These are phyloP conservation scores for Bergia sp. DNA, from an alignment of 92 coral and sea anemone genomes.

Conservation along the genomic window DNA sequence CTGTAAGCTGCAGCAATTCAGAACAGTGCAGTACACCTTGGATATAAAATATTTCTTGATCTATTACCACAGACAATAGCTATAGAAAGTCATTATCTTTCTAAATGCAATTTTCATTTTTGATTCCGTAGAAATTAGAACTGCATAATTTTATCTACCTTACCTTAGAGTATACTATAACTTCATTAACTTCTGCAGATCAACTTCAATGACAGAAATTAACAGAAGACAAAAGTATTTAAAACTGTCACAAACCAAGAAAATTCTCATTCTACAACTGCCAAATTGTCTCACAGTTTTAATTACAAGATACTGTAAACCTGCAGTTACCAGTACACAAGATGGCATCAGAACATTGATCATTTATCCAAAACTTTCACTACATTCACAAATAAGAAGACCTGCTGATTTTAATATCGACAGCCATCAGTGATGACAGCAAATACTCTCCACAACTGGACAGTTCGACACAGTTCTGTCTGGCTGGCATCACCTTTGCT, in stretches of 20 bases:
- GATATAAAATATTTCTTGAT: slow-evolving; percentile 1
- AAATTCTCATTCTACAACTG: no score
- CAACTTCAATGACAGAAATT: background rate
- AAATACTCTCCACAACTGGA: background rate
- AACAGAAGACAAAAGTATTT: background rate
- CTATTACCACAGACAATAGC: background rate
- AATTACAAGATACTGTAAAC: no score
- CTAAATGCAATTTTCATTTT: background rate
- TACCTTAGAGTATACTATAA: background rate
- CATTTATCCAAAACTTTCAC: background rate
- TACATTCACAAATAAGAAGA: background rate
- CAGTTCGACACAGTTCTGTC: background rate
- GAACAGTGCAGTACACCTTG: background rate
- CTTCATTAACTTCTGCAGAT: background rate
- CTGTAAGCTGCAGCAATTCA: background rate
- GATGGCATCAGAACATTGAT: background rate
- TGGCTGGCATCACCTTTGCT: background rate
- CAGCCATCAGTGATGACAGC: background rate
- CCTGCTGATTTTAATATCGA: background rate
- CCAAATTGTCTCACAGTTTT: background rate
- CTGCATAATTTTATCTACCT: background rate
- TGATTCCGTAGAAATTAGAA: background rate
- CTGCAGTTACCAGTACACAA: no score
- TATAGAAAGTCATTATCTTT: background rate
- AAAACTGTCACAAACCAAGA: no score